Evolutionary conservation across 2,888 invertebrate genomes (phyloP), one percentile per base, ranked within the genome.

Genomic region (Noctua janthina): DNA sequence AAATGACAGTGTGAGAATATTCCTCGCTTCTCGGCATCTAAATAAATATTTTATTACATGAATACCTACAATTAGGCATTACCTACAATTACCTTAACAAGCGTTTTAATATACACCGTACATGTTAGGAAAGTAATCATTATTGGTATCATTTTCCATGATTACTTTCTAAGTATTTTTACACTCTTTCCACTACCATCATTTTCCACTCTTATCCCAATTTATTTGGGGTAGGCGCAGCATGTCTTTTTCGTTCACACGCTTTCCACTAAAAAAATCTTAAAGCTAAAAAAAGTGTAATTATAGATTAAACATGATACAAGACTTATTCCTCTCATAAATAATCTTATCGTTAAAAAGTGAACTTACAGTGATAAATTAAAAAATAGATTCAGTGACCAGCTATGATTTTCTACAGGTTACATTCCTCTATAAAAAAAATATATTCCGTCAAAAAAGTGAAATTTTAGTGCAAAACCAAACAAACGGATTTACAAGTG

Each of bases 11-110:
- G 56, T 59, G 15, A 39, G 17, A 68, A 56, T 66, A 8, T 56
- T 49, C 49, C 23, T 66, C 54, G 11, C 7, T 66, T 46, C 39
- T 46, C 8, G 29, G 23, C 23, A 11, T 56, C 35, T 62, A 56
- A 49, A 13, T 76, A 29, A 73, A 84, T 87, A 71, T 71, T 87
- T 67, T 10, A 87, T 35, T 29, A 70, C 35, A 49, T 20, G 5
- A 43, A 64, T 46, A 67, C 43, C 67, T 29, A 29, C 29, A 29
- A 29, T 29, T 29, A 29, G 29, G 29, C 29, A 29, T 29, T 29
- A 29, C 29, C 29, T 29, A 29, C 29, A 29, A 29, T 29, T 29
- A 29, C 29, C 29, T 1, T 29, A 29, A 29, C 29, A 29, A 29
- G 29, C 29, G 29, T 29, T 29, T 29, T 29, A 29, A 29, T 29